Evolutionary conservation across 2,888 invertebrate species (phyloP).

Genomic region (Amphipyra tragopoginis): DNA sequence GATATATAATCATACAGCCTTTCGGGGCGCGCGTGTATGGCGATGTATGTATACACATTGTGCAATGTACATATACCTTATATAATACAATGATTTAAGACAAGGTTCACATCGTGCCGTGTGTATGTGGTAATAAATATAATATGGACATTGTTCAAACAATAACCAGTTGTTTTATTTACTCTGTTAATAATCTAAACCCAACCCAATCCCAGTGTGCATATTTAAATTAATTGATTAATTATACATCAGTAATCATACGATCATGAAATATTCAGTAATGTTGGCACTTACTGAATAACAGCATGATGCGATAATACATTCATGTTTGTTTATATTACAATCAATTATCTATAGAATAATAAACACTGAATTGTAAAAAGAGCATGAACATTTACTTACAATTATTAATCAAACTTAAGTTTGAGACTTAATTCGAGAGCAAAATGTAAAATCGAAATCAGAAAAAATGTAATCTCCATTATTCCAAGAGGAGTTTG

Average conservation of each 20-base stretch:
- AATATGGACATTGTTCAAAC: constrained; percentile 97
- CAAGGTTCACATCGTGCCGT: constrained; percentile 97
- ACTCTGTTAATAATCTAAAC: constrained; percentile 44
- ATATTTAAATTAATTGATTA: constrained; percentile 46
- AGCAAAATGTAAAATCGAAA: no score
- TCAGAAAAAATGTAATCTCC: no score
- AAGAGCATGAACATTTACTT: no score
- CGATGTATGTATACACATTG: constrained; percentile 92
- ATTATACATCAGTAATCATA: constrained; percentile 21
- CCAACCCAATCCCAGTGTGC: constrained; percentile 27
- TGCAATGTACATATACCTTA: constrained; percentile 94
- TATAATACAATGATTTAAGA: constrained; percentile 94
- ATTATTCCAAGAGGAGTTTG: no score
- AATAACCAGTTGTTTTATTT: constrained; percentile 90
- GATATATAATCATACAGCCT: constrained; percentile 90
- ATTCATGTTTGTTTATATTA: neutral
- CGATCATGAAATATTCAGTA: constrained; percentile 31
- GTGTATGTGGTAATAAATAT: constrained; percentile 96
- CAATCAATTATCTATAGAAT: neutral
- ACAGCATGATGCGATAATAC: constrained; percentile 1
- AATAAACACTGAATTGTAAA: no score
- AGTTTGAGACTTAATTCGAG: no score
- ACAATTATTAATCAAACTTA: no score
- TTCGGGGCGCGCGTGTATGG: constrained; percentile 92
- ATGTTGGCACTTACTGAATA: constrained; percentile 30